These are phyloP conservation scores for Pao palembangensis DNA, from an alignment of 2,113 vertebrate species.

Conservation along the genomic window DNA sequence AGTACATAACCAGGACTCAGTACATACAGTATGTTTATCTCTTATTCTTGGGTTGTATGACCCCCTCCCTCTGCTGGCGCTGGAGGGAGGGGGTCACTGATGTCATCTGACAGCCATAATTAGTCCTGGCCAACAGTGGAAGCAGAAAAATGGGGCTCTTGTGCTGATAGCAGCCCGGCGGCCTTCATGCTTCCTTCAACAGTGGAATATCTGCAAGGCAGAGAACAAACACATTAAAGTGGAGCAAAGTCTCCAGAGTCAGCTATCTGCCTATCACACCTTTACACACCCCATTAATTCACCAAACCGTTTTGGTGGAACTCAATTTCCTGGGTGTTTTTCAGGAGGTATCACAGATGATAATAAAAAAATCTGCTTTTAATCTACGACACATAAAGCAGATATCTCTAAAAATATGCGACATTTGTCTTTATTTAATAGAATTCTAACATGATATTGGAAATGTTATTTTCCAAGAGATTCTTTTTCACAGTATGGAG, in stretches of 20 bases:
- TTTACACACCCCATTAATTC: conserved; percentile 4
- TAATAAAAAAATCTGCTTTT: neutral
- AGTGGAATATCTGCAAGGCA: conserved; percentile 88
- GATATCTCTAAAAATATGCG: neutral
- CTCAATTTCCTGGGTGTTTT: neutral
- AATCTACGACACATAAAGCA: neutral
- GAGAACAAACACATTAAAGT: conserved; percentile 29
- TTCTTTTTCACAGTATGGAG: too few relatives aligned
- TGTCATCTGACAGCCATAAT: conserved; percentile 58
- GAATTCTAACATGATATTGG: neutral
- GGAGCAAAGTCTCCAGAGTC: neutral
- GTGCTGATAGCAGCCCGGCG: conserved; percentile 51
- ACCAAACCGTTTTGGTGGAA: neutral
- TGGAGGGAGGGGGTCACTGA: conserved; percentile 8
- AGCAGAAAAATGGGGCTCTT: conserved; percentile 32
- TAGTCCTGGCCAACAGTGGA: conserved; percentile 60
- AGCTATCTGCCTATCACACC: neutral
- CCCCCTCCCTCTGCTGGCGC: conserved; percentile 42
- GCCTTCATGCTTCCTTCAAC: conserved; percentile 94
- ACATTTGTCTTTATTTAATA: neutral
- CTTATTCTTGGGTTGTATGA: conserved; percentile 49
- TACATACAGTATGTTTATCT: conserved; percentile 40
- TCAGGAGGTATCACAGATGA: neutral
- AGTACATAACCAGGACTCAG: conserved; percentile 47
- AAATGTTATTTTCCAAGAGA: neutral